Percentiles rank a stretch among this genome's conserved stretches.
Evolutionary conservation across 2,888 invertebrate species (phyloP).

Genomic region (Hypselothyrea guttata): DNA sequence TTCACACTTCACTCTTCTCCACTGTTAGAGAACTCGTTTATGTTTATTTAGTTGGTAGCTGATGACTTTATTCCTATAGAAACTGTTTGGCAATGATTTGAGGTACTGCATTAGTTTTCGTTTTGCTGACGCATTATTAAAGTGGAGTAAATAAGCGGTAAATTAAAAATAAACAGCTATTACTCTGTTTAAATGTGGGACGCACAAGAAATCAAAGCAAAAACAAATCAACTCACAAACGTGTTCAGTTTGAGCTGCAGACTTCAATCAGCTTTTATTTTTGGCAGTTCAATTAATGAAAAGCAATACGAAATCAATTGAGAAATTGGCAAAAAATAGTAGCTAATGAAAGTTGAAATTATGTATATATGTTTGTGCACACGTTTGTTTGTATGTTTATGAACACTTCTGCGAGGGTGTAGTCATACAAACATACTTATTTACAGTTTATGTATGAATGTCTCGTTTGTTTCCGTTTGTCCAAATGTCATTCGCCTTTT

Average conservation of each 20-base stretch:
- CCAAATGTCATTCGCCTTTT: conserved; percentile 19
- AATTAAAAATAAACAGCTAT: not conserved
- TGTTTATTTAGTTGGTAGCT: conserved; percentile 1
- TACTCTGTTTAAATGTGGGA: not conserved
- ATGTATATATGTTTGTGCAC: not conserved
- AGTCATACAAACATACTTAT: not conserved
- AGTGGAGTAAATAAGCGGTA: not conserved
- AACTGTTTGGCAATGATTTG: conserved; percentile 32
- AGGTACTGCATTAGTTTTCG: conserved; percentile 3
- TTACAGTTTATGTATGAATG: not conserved
- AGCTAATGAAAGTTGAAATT: conserved; percentile 23
- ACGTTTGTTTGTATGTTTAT: not conserved
- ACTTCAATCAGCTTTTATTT: not conserved
- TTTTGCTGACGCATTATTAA: conserved; percentile 19
- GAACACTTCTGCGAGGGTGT: not conserved
- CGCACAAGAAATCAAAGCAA: not conserved
- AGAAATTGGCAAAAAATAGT: conserved; percentile 3
- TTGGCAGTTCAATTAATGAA: conserved; percentile 7
- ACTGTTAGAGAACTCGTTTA: conserved; percentile 33
- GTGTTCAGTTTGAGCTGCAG: too few species aligned
- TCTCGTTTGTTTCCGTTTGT: not conserved
- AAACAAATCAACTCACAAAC: not conserved
- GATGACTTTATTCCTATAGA: conserved; percentile 1
- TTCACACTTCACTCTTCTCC: conserved; percentile 14
- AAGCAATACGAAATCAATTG: conserved; percentile 11